Evolutionary conservation across 2,113 vertebrate genomes (phyloP).

Genomic region (Gulo gulo): DNA sequence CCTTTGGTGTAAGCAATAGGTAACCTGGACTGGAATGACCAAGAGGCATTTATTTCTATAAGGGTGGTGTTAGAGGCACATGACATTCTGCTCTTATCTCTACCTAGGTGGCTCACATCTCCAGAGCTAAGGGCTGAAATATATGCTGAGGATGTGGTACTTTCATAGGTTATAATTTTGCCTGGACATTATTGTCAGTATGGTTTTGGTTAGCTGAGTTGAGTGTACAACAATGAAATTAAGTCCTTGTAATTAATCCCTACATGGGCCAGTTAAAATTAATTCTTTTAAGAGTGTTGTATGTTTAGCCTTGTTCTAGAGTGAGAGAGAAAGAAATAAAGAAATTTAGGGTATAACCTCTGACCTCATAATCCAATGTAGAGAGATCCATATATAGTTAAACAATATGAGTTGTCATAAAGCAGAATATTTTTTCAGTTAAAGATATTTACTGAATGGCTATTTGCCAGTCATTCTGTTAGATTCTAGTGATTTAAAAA

Average conservation of each 20-base stretch:
- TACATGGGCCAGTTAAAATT: background rate
- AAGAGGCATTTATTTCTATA: background rate
- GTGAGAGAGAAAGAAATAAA: background rate
- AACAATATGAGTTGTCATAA: background rate
- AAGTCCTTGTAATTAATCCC: background rate
- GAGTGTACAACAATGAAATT: background rate
- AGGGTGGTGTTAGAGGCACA: background rate
- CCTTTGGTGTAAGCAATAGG: background rate
- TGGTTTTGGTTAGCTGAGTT: background rate
- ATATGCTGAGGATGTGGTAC: background rate
- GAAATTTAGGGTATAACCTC: background rate
- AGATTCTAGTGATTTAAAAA: background rate
- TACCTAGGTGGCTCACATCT: background rate
- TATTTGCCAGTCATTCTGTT: background rate
- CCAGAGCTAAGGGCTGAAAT: background rate
- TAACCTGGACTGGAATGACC: background rate
- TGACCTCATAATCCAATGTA: background rate
- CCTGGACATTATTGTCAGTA: background rate
- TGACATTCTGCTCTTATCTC: background rate
- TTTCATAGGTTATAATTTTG: conserved; percentile 11
- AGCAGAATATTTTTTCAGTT: background rate
- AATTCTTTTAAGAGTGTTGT: background rate
- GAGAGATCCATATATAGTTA: background rate
- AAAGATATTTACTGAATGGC: background rate
- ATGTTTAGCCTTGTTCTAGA: background rate